Percentiles rank a stretch among this genome's conserved stretches.
Conservation (phyloP, 53 echinoderm and acorn worm genomes). For the Paracentrotus lividus region DNA sequence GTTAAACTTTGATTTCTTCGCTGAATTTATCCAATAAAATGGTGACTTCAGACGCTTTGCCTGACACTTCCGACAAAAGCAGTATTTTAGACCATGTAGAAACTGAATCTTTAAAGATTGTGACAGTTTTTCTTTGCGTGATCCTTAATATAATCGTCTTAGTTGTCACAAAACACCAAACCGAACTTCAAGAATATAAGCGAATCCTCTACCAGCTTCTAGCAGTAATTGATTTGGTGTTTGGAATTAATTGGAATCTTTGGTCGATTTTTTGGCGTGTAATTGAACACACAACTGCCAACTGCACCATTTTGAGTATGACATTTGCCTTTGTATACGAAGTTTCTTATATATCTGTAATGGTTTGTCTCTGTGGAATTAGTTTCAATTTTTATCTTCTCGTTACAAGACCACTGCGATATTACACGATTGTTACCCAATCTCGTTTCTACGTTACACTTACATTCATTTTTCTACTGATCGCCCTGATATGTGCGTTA, state of each 20-base stretch:
- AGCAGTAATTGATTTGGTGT: background rate
- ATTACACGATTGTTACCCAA: background rate
- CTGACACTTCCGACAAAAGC: too few relatives aligned
- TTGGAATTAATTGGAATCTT: background rate
- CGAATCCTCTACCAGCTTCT: constrained; percentile 28
- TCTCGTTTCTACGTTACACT: background rate
- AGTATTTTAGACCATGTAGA: too few relatives aligned
- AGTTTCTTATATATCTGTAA: background rate
- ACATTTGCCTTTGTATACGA: background rate
- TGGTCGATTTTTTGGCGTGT: background rate
- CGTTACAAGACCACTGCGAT: background rate
- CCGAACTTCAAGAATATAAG: constrained; percentile 2
- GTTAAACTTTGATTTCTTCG: too few relatives aligned
- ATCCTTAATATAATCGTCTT: background rate
- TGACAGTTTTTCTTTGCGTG: background rate
- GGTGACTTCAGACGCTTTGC: too few relatives aligned
- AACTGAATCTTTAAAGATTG: too few relatives aligned
- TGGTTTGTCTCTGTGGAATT: constrained; percentile 14
- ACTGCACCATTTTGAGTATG: background rate
- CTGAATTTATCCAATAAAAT: too few relatives aligned
- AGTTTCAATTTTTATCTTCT: constrained; percentile 32
- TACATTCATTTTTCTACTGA: background rate
- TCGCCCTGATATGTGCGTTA: background rate
- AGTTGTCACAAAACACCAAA: background rate
- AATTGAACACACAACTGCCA: background rate